These are phyloP conservation scores for Sclerurus mexicanus DNA, from an alignment of 2,113 vertebrate genomes.

Conservation along the genomic window DNA sequence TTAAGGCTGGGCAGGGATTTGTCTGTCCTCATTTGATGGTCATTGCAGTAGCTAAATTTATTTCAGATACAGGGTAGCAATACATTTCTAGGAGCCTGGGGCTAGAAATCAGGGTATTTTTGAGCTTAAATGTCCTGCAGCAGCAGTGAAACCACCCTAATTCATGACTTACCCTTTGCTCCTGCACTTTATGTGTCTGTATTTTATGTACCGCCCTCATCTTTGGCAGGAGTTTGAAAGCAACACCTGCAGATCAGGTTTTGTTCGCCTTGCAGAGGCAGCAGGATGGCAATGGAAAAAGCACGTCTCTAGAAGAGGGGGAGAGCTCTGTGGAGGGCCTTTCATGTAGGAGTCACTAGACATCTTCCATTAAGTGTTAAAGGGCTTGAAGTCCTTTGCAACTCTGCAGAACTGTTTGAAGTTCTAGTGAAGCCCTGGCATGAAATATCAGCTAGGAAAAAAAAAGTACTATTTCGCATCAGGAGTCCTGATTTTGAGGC, in stretches of 20 bases:
- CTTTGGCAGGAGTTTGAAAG: background rate
- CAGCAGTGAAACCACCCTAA: background rate
- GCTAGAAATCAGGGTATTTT: background rate
- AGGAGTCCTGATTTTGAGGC: background rate
- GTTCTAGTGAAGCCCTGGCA: background rate
- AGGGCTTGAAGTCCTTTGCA: background rate
- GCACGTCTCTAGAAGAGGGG: background rate
- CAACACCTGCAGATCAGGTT: background rate
- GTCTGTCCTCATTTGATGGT: background rate
- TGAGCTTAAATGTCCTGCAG: background rate
- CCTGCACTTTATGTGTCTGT: background rate
- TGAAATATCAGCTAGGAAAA: background rate
- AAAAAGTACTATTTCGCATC: background rate
- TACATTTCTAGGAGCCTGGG: background rate
- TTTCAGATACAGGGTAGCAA: background rate
- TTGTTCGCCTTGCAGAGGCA: background rate
- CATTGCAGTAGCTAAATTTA: background rate
- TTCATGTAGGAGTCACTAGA: background rate
- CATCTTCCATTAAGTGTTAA: background rate
- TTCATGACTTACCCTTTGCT: background rate
- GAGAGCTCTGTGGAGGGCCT: background rate
- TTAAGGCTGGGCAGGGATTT: background rate
- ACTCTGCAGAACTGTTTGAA: background rate
- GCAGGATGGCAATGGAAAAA: background rate
- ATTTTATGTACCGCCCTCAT: background rate